Conservation (phyloP, 2,888 invertebrate genomes). For the Lepidocyrtinus sp. region DNA sequence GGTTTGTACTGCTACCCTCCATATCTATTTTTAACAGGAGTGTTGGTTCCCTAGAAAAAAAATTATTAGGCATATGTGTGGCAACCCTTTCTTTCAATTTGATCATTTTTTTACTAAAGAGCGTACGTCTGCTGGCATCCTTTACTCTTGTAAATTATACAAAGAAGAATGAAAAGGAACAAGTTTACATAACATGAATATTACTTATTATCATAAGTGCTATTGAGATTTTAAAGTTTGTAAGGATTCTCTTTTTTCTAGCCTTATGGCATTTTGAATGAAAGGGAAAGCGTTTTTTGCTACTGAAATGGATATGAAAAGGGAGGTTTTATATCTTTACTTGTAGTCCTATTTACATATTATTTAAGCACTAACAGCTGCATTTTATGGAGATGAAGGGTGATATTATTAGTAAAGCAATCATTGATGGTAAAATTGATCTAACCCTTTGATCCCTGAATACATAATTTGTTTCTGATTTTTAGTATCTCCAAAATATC, state of each 20-base stretch:
- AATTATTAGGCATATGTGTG: neutral
- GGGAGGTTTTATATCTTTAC: constrained; percentile 2
- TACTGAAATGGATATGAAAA: neutral
- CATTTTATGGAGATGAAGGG: neutral
- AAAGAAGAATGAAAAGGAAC: neutral
- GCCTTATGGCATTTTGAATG: constrained; percentile 6
- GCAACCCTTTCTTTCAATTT: constrained; percentile 24
- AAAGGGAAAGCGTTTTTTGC: constrained; percentile 18
- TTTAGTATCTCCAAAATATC: too few species aligned
- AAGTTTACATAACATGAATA: constrained; percentile 17
- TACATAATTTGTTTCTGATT: constrained; percentile 21
- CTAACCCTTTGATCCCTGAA: constrained; percentile 24
- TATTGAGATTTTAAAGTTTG: constrained; percentile 44
- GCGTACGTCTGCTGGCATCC: constrained; percentile 20
- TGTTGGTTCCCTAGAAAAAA: constrained; percentile 34
- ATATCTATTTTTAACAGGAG: constrained; percentile 25
- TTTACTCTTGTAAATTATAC: constrained; percentile 36
- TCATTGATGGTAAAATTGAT: neutral
- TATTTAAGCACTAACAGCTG: constrained; percentile 26
- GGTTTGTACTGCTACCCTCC: constrained; percentile 11
- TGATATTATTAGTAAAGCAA: neutral
- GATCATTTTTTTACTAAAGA: constrained; percentile 17
- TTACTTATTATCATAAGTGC: constrained; percentile 37
- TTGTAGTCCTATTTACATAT: constrained; percentile 31
- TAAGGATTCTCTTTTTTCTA: neutral